Evolutionary conservation across 2,797 vertebrate species (phyloP).

Genomic region (Miichthys miiuy): DNA sequence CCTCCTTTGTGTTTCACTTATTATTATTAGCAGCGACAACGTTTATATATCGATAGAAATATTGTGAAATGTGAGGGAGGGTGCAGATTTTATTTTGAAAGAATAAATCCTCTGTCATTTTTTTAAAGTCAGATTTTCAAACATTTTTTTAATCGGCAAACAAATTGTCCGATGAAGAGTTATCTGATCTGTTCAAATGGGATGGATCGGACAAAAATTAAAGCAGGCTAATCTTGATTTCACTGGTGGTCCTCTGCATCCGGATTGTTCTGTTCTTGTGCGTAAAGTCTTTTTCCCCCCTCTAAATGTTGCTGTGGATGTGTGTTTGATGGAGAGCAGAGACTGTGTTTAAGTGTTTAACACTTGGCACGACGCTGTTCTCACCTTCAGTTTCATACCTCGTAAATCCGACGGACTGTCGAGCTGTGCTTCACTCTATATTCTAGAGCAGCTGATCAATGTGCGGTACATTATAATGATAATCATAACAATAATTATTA

Average conservation of each 20-base stretch:
- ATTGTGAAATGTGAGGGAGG: background rate
- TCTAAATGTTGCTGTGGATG: background rate
- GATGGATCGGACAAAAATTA: background rate
- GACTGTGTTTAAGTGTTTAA: slow-evolving; percentile 35
- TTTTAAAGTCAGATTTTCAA: background rate
- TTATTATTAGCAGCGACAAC: background rate
- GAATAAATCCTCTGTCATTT: background rate
- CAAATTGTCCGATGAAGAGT: background rate
- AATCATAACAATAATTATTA: background rate
- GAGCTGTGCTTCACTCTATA: background rate
- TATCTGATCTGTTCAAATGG: background rate
- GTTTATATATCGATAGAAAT: background rate
- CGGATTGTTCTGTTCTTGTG: background rate
- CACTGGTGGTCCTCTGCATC: background rate
- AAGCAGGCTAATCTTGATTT: background rate
- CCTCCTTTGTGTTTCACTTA: background rate
- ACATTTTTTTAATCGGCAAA: background rate
- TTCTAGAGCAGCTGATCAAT: background rate
- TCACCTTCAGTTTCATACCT: slow-evolving; percentile 50
- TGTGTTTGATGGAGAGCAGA: slow-evolving; percentile 63
- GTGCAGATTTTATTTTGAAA: background rate
- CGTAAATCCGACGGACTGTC: slow-evolving; percentile 29
- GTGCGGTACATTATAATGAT: background rate
- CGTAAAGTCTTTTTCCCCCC: background rate
- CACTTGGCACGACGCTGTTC: slow-evolving; percentile 33